Conservation (phyloP, 2,888 invertebrate species). For the Troilus luridus region DNA sequence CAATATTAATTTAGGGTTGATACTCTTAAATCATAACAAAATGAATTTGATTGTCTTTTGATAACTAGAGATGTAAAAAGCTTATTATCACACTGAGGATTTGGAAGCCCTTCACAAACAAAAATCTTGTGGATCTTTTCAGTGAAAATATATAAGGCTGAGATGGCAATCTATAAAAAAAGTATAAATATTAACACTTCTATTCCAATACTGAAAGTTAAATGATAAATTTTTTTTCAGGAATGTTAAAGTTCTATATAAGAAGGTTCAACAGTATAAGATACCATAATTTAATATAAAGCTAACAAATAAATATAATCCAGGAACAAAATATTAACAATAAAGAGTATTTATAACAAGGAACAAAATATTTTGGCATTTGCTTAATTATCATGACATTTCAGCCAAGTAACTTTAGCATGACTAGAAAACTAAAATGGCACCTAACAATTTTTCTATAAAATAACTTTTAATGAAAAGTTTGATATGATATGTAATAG, state of each 20-base stretch:
- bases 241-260: background rate
- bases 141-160: background rate
- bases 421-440: slow-evolving; percentile 39
- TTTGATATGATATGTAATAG: slow-evolving; percentile 9
- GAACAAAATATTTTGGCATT: background rate
- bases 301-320: background rate
- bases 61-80: background rate
- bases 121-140: no score
- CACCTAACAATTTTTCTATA: background rate
- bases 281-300: background rate
- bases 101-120: no score
- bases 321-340: background rate
- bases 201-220: background rate
- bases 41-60: background rate
- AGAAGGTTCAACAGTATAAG: background rate
- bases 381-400: background rate
- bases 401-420: background rate
- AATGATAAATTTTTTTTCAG: background rate
- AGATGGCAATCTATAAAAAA: background rate
- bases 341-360: background rate
- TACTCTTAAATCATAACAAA: background rate
- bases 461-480: background rate
- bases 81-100: no score
- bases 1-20: background rate
- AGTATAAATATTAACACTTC: background rate